Conservation (phyloP, 2,797 vertebrate species). For the Fundulus diaphanus region DNA sequence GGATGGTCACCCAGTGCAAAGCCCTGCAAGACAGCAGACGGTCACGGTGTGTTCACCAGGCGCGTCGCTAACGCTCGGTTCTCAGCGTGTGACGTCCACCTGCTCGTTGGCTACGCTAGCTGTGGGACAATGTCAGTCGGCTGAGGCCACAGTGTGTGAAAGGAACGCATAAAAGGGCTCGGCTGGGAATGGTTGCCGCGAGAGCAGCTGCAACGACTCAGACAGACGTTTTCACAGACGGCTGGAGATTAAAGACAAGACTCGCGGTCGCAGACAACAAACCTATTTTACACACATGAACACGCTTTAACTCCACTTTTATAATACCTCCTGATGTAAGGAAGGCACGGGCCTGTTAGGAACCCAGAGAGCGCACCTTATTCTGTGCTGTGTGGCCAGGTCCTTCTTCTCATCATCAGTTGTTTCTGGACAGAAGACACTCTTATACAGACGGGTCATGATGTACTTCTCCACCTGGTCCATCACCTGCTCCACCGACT, state of each 20-base stretch:
- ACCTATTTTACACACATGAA: neutral
- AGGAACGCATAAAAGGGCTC: no score
- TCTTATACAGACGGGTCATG: slow-evolving; percentile 97
- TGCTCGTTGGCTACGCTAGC: no score
- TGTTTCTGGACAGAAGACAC: slow-evolving; percentile 96
- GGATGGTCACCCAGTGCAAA: slow-evolving; percentile 94
- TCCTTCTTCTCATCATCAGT: slow-evolving; percentile 98
- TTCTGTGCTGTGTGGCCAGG: slow-evolving; percentile 90
- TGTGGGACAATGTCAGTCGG: no score
- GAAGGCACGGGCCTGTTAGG: neutral
- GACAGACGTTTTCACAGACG: slow-evolving; percentile 27
- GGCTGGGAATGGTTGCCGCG: slow-evolving; percentile 32
- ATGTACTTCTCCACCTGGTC: slow-evolving; percentile 98
- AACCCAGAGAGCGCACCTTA: slow-evolving; percentile 80
- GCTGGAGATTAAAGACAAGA: slow-evolving; percentile 19
- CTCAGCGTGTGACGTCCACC: neutral
- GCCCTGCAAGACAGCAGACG: slow-evolving; percentile 79
- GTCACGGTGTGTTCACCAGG: neutral
- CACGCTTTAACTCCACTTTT: no score
- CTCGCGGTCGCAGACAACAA: neutral
- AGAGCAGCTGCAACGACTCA: slow-evolving; percentile 21
- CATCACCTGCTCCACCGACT: slow-evolving; percentile 94
- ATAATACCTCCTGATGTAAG: no score
- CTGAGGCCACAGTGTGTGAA: slow-evolving; percentile 33
- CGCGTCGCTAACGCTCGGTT: neutral